phyloP scores from a whole-genome alignment of 2,888 invertebrate genomes.

The Germaria angustata region DNA sequence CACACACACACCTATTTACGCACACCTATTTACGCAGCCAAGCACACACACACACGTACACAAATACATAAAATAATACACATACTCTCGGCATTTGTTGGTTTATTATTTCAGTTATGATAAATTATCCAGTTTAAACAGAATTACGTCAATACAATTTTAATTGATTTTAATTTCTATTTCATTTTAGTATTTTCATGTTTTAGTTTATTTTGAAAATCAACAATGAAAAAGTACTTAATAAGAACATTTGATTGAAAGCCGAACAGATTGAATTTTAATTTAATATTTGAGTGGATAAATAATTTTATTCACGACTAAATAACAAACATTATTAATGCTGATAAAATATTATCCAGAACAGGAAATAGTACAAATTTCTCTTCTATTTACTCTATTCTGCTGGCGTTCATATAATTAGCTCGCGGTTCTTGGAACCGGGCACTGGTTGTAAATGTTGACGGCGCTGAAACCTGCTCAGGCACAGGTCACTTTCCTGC shows the following conservation, averaged over 20 bases:
- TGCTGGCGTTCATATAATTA: no score
- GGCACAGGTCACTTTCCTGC: no score
- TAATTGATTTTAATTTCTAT: constrained; percentile 49
- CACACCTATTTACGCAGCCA: background rate
- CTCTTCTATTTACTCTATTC: no score
- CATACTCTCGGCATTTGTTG: no score
- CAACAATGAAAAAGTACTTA: constrained; percentile 13
- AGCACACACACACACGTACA: background rate
- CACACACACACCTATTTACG: background rate
- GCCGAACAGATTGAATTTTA: background rate
- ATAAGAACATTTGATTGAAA: constrained; percentile 23
- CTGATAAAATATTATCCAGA: no score
- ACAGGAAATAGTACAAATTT: no score
- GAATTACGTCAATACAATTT: constrained; percentile 40
- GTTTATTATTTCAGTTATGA: constrained; percentile 31
- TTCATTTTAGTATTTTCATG: background rate
- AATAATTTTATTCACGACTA: no score
- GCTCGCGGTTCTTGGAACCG: no score
- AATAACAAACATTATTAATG: no score
- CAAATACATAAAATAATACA: no score
- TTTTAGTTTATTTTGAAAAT: constrained; percentile 13
- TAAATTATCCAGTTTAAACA: constrained; percentile 51
- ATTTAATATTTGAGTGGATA: background rate
- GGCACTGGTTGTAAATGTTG: no score
- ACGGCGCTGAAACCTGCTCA: no score